Conservation (phyloP, 2,888 invertebrate genomes). For the Sepiola atlantica region DNA sequence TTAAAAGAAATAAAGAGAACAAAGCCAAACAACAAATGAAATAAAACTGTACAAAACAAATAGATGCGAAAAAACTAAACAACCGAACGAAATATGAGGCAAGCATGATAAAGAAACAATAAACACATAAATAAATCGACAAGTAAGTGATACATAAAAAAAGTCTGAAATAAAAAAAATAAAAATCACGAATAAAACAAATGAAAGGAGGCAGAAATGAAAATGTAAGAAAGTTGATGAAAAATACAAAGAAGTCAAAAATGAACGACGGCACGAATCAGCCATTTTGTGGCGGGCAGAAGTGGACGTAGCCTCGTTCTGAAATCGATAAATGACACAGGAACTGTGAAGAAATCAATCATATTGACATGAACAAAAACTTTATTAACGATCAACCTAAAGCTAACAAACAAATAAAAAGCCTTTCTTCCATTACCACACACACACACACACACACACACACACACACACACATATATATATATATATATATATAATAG, state of each 20-base stretch:
- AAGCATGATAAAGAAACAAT: too few species aligned
- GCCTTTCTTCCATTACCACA: neutral
- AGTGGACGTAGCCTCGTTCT: neutral
- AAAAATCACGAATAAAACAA: neutral
- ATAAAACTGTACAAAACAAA: too few species aligned
- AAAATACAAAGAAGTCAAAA: neutral
- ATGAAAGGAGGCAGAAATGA: neutral
- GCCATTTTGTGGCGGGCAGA: neutral
- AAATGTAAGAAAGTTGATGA: neutral
- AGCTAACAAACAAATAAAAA: neutral
- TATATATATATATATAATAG: neutral
- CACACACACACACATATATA: neutral
- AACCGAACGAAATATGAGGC: too few species aligned
- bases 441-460: neutral
- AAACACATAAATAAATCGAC: too few species aligned
- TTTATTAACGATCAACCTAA: neutral
- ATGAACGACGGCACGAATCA: neutral
- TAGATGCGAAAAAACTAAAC: too few species aligned
- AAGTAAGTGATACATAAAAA: neutral
- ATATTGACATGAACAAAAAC: conserved; percentile 32
- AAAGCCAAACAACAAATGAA: too few species aligned
- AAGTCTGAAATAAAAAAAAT: neutral
- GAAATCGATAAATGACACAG: conserved; percentile 3
- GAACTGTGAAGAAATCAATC: neutral
- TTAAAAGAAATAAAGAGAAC: too few species aligned